These are phyloP conservation scores for Drosophila prostipennis DNA, from an alignment of 2,888 invertebrate species.

Conservation along the genomic window DNA sequence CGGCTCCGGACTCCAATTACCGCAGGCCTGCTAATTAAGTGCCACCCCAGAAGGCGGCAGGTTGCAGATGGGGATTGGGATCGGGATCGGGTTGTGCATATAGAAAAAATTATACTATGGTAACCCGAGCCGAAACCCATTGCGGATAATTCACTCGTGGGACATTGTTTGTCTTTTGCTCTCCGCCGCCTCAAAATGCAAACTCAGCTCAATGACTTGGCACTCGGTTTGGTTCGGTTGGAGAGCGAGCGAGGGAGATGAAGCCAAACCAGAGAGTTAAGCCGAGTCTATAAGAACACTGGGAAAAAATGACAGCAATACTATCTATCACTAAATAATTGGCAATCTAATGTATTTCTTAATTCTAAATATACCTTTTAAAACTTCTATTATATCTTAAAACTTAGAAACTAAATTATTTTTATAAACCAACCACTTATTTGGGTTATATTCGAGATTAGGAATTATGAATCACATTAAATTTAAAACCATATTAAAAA, in stretches of 20 bases:
- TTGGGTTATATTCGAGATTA: no score
- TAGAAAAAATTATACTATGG: slow-evolving; percentile 22
- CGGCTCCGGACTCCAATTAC: slow-evolving; percentile 51
- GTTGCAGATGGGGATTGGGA: slow-evolving; percentile 21
- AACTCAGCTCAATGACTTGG: slow-evolving; percentile 74
- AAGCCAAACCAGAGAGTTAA: slow-evolving; percentile 5
- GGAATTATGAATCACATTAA: no score
- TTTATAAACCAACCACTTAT: no score
- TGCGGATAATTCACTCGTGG: slow-evolving; percentile 74
- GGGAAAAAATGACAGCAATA: background rate
- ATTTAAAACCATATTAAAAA: no score
- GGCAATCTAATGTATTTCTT: no score
- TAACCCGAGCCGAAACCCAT: slow-evolving; percentile 54
- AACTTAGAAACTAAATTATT: no score
- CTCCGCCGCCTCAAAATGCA: slow-evolving; percentile 59
- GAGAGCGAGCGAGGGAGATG: slow-evolving; percentile 3
- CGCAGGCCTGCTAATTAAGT: slow-evolving; percentile 46
- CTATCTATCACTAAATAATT: no score
- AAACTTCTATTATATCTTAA: no score
- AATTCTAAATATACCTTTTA: no score
- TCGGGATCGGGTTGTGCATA: slow-evolving; percentile 5
- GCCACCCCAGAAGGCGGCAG: slow-evolving; percentile 40
- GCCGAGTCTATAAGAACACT: slow-evolving; percentile 21
- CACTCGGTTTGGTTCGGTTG: slow-evolving; percentile 2
- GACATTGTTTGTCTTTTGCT: slow-evolving; percentile 51